Conservation (phyloP, 2,113 vertebrate species). For the Brienomyrus brachyistius region DNA sequence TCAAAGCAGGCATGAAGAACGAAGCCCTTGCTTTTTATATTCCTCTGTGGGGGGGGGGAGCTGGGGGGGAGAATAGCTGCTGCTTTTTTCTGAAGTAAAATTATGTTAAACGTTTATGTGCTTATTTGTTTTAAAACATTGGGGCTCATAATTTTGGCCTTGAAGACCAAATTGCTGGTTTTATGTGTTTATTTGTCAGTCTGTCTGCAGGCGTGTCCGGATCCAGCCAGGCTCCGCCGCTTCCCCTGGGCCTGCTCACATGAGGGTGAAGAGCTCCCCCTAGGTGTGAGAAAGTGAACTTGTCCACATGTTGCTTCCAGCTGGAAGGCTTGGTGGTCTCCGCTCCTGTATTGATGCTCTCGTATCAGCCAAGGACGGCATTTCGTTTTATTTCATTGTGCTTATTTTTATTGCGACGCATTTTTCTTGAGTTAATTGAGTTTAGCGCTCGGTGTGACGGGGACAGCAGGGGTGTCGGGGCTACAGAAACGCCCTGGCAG, state of each 20-base stretch:
- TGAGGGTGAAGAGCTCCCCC: slow-evolving; percentile 12
- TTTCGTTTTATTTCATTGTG: background rate
- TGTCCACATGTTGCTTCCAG: background rate
- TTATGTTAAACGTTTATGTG: background rate
- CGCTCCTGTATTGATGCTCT: background rate
- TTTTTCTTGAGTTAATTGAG: background rate
- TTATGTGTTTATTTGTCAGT: background rate
- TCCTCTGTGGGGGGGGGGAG: too few species aligned
- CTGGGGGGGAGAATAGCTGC: background rate
- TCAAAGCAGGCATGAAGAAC: background rate
- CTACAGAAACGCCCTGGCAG: background rate
- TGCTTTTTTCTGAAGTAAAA: background rate
- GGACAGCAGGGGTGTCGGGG: background rate
- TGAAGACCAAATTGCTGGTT: background rate
- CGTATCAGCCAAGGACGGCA: background rate
- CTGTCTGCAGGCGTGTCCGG: background rate
- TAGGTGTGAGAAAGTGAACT: background rate
- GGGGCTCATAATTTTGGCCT: background rate
- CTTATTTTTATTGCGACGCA: background rate
- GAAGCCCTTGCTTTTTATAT: background rate
- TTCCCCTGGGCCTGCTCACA: background rate
- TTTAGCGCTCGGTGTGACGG: background rate
- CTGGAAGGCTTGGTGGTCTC: background rate
- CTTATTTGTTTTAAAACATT: background rate
- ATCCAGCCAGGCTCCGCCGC: background rate